Evolutionary conservation across 2,113 vertebrate genomes (phyloP).

Genomic region (Siphamia tubifer): DNA sequence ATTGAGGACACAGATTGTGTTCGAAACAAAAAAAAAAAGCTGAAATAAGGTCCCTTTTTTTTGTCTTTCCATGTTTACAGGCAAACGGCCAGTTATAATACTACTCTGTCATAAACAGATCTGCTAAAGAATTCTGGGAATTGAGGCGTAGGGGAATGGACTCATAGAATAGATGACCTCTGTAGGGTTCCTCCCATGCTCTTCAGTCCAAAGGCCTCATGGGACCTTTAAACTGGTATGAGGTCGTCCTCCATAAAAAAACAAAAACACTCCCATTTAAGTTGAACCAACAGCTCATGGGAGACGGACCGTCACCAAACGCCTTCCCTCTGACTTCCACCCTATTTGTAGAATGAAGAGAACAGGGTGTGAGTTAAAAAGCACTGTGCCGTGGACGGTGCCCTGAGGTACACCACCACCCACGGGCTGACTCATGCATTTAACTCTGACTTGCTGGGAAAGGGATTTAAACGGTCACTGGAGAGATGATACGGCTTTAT

Average conservation of each 20-base stretch:
- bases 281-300: too few relatives aligned
- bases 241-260: constrained; percentile 7
- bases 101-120: neutral
- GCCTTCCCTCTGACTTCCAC: constrained; percentile 16
- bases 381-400: neutral
- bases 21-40: too few relatives aligned
- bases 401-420: constrained; percentile 21
- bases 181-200: constrained; percentile 27
- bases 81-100: constrained; percentile 2
- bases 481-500: constrained; percentile 31
- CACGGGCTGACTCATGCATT: constrained; percentile 19
- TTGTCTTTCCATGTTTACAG: constrained; percentile 4
- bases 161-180: constrained; percentile 18
- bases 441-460: constrained; percentile 21
- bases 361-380: neutral
- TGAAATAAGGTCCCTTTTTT: neutral
- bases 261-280: too few relatives aligned
- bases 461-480: constrained; percentile 21
- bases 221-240: neutral
- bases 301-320: neutral
- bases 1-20: too few relatives aligned
- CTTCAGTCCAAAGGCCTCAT: constrained; percentile 9
- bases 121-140: constrained; percentile 48
- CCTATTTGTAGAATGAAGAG: constrained; percentile 5
- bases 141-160: constrained; percentile 1